These are phyloP conservation scores for Erebia epiphron DNA, from an alignment of 2,888 invertebrate genomes.

Conservation along the genomic window DNA sequence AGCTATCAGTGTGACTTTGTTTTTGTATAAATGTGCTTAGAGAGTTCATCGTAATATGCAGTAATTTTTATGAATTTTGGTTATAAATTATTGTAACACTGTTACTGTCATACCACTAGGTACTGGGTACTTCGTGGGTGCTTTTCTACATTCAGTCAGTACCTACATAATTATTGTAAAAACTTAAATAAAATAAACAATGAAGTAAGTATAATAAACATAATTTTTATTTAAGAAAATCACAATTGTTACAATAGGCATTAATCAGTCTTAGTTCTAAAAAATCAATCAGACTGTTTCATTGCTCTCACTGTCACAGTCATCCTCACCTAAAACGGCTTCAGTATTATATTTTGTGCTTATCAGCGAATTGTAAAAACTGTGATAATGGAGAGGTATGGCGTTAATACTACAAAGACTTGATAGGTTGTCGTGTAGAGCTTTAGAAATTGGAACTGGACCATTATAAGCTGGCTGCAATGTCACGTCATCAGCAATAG, in stretches of 20 bases:
- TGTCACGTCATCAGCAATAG: background rate
- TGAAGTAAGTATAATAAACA: too few relatives aligned
- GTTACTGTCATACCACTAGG: too few relatives aligned
- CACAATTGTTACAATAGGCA: conserved; percentile 7
- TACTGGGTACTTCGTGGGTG: too few relatives aligned
- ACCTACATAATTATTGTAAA: too few relatives aligned
- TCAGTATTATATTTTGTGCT: conserved; percentile 1
- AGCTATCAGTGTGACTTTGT: background rate
- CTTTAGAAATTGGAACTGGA: conserved; percentile 13
- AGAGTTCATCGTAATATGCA: conserved; percentile 10
- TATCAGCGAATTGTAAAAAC: too few relatives aligned
- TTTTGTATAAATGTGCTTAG: conserved; percentile 17
- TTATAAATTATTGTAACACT: too few relatives aligned
- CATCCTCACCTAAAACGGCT: conserved; percentile 6
- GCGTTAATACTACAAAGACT: conserved; percentile 14
- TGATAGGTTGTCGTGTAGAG: too few relatives aligned
- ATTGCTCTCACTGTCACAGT: conserved; percentile 19
- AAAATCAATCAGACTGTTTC: conserved; percentile 10
- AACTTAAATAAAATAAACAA: too few relatives aligned
- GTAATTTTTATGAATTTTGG: background rate
- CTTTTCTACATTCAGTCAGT: too few relatives aligned
- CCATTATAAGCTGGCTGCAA: conserved; percentile 2
- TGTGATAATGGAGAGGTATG: conserved; percentile 17
- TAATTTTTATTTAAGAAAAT: background rate
- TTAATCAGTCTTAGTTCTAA: conserved; percentile 6